These are phyloP conservation scores for Zele albiditarsus DNA, from an alignment of 2,888 invertebrate genomes.

Conservation along the genomic window DNA sequence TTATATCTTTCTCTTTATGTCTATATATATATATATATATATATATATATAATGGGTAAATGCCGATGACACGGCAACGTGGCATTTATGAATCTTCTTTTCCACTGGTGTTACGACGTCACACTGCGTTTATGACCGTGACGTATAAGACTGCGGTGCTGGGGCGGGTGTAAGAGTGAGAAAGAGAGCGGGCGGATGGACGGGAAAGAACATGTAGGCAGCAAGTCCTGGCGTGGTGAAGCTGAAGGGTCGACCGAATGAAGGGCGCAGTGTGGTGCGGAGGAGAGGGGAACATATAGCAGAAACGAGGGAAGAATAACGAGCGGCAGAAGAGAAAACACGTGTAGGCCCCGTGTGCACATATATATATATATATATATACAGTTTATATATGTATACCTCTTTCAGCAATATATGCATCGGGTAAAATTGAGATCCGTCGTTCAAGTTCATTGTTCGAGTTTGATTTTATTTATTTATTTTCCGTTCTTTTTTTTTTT, in stretches of 20 bases:
- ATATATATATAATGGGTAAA: not conserved
- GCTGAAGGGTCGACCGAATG: constrained; percentile 21
- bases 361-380: not conserved
- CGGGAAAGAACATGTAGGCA: constrained; percentile 1
- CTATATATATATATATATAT: constrained; percentile 21
- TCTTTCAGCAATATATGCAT: not conserved
- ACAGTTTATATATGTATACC: not conserved
- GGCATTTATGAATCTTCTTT: constrained; percentile 14
- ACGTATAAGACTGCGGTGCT: constrained; percentile 6
- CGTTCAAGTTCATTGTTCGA: constrained; percentile 8
- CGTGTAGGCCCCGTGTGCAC: constrained; percentile 26
- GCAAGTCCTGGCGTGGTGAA: not conserved
- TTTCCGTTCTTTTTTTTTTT: not conserved
- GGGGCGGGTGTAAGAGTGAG: not conserved
- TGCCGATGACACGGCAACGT: constrained; percentile 34
- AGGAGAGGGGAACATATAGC: not conserved
- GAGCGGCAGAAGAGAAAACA: constrained; percentile 33
- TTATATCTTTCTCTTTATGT: constrained; percentile 11
- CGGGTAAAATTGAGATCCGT: not conserved
- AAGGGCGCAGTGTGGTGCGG: not conserved
- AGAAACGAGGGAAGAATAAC: constrained; percentile 28
- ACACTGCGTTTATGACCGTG: constrained; percentile 37
- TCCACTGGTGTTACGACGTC: constrained; percentile 26
- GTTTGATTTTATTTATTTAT: not conserved
- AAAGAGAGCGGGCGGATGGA: not conserved